Base-by-base conservation (phyloP, 2,113 vertebrate species). In the Formicarius rufipectus region DNA sequence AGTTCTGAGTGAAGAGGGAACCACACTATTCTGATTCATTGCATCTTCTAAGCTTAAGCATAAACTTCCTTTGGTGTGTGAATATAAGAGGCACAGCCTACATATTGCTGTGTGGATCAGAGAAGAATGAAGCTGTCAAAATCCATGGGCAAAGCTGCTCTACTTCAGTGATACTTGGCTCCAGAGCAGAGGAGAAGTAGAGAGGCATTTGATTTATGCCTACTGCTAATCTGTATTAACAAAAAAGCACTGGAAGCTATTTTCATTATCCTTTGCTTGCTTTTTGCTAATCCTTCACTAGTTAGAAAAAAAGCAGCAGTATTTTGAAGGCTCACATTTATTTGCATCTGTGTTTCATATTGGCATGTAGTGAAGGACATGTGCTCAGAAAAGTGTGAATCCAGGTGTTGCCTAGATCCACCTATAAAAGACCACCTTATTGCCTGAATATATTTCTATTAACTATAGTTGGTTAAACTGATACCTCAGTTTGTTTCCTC, bases 251-350 rank as follows among this genome's bases (percentile, higher is more conserved):
- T 82, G 56, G 56, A 90, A 77, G 73, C 42, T 80, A 27, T 92
- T 90, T 81, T 39, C 60, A 60, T 78, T 74, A 95, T 89, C 27
- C 39, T 90, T 79, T 83, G 31, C 45, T 94, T 93, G 64, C 14
- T 78, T 90, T 94, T 73, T 74, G 20, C 23, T 87, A 95, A 91
- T 91, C 78, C 76, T 67, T 81, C 6, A 1, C 39, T 80, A 67
- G 55, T 50, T 24, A 87, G 68, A 33, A 83, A 52, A 84, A 92
- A 47, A 24, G 4, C n/a, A 56, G 14, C 18, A 37, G 19, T 67
- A 77, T 60, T 90, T 77, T 83, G 19, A 69, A 87, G 31, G 42
- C 44, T 87, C 89, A 84, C 56, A 50, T 74, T 90, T 73, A 62
- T 90, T 91, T 0, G 0, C 73, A 33, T 94, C 53, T 47, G 21